Conservation (phyloP, 2,888 invertebrate species). For the Catocala nupta region DNA sequence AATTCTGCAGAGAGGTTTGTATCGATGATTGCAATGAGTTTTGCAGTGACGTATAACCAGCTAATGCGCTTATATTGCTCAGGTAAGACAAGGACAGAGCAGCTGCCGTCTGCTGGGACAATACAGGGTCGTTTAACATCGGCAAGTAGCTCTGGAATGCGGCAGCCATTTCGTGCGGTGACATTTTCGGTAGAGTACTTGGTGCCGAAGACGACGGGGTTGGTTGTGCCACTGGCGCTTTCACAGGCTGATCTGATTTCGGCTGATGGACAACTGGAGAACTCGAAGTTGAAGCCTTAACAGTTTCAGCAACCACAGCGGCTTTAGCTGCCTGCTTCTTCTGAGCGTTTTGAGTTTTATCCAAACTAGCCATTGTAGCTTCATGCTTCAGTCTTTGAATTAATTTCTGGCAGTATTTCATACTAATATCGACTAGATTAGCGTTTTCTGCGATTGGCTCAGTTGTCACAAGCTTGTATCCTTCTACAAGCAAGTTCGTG, state of each 20-base stretch:
- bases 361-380: conserved; percentile 74
- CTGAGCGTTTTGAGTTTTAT: conserved; percentile 73
- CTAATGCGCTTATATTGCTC: conserved; percentile 73
- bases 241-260: conserved; percentile 65
- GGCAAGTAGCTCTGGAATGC: conserved; percentile 78
- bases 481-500: conserved; percentile 89
- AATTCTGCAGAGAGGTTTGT: conserved; percentile 70
- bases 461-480: conserved; percentile 89
- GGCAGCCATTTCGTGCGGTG: conserved; percentile 73
- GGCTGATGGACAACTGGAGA: conserved; percentile 34
- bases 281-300: conserved; percentile 52
- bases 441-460: conserved; percentile 88
- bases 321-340: conserved; percentile 72
- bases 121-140: conserved; percentile 72
- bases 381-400: conserved; percentile 87
- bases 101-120: conserved; percentile 76
- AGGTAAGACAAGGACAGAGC: conserved; percentile 74
- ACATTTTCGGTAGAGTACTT: conserved; percentile 68
- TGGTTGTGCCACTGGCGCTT: conserved; percentile 33
- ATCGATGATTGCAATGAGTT: conserved; percentile 68
- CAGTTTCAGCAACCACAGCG: conserved; percentile 55
- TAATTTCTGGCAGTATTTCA: conserved; percentile 90
- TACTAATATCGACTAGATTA: conserved; percentile 89
- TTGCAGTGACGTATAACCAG: conserved; percentile 70
- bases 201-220: conserved; percentile 42